Evolutionary conservation across 2,113 vertebrate species (phyloP), one percentile per base, ranked within the genome.

Genomic region (Neogobius melanostomus): DNA sequence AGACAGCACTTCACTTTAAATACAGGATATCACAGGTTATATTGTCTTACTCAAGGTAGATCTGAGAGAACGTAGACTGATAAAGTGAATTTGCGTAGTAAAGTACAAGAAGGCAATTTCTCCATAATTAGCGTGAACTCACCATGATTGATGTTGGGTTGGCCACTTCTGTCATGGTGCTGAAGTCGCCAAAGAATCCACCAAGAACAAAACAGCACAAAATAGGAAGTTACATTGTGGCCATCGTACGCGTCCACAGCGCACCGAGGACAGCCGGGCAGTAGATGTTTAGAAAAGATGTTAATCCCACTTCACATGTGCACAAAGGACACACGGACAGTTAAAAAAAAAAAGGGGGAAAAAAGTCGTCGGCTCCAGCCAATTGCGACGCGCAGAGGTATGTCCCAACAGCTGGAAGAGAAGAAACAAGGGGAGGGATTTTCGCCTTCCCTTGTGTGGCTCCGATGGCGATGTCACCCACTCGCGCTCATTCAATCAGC

Each of bases 321-420:
- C 11, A 69, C 71, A 67, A 68, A 50, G 36, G 15, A 50, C 48
- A 21, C 15, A 60, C 11, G 67, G 45, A 14, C 48, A 64, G 62
- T 21, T 46, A 44, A 70, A 71, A 21, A 21, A 21, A 21, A 2
- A 21, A 21, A 21, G n/a, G n/a, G n/a, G n/a, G n/a, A n/a, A 21
- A 21, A 21, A 64, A 75, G 61, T 73, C 72, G 49, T 48, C 71
- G 36, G 78, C 69, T 43, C 57, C 66, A 56, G 71, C 78, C 82
- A 74, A 81, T 63, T 43, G 81, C 77, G 69, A 81, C 76, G 28
- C 73, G 78, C 51, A 75, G 66, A 88, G 68, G 86, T 88, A 90
- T 90, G 84, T 67, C 69, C 54, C 71, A 88, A 85, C 87, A 89
- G 88, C 86, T 91, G 90, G 87, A 89, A 83, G 72, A 69, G 57